These are phyloP conservation scores for Bergia sp. DNA, from an alignment of 92 coral and sea anemone species.

Conservation along the genomic window DNA sequence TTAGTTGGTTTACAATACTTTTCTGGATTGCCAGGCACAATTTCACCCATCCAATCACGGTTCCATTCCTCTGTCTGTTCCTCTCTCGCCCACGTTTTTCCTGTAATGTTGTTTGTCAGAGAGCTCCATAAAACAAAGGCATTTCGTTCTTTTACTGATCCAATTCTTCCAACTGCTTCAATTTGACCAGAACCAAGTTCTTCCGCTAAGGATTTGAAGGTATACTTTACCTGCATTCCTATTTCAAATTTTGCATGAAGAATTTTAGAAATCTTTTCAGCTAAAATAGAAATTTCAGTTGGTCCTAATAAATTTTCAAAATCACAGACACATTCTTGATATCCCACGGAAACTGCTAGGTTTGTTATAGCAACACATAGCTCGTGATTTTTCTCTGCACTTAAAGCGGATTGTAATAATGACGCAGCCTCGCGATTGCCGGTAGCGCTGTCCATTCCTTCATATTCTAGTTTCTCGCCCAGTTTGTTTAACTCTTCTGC, in stretches of 20 bases:
- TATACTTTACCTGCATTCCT: neutral
- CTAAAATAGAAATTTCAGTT: neutral
- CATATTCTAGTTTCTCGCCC: conserved; percentile 22
- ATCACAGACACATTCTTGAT: too few species aligned
- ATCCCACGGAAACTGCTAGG: neutral
- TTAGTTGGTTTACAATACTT: neutral
- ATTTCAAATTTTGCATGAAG: neutral
- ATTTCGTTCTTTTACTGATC: neutral
- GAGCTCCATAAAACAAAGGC: conserved; percentile 2
- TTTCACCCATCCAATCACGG: neutral
- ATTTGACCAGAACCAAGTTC: conserved; percentile 18
- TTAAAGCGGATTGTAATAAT: neutral
- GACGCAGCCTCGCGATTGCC: neutral
- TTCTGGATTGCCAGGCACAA: neutral
- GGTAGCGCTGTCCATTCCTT: conserved; percentile 9
- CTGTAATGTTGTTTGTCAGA: neutral
- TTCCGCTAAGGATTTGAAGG: neutral
- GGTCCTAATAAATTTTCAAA: neutral
- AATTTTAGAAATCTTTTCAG: neutral
- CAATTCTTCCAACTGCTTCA: neutral
- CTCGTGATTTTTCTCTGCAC: neutral
- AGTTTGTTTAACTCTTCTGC: conserved; percentile 4
- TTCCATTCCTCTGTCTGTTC: neutral
- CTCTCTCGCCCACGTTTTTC: neutral
- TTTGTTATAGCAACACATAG: neutral